Percentiles rank a stretch among this genome's conserved stretches.
These are phyloP conservation scores for Phenacoccus solenopsis DNA, from an alignment of 1,140 invertebrate genomes.

Conservation along the genomic window DNA sequence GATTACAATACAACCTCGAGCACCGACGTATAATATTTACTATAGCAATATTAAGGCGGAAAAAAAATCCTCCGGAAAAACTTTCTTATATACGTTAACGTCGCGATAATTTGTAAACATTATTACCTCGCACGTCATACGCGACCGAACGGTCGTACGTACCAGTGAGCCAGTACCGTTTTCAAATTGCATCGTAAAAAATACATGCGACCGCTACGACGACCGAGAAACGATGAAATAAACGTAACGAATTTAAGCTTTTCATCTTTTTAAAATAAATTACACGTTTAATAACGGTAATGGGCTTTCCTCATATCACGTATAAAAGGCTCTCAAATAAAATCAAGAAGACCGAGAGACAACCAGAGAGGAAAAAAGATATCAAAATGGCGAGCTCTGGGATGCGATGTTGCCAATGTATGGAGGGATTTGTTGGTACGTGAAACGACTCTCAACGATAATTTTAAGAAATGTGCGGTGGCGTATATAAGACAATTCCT, in stretches of 20 bases:
- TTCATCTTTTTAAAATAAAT: background rate
- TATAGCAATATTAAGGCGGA: no score
- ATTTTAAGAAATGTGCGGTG: background rate
- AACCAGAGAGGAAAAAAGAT: background rate
- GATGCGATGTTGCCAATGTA: slow-evolving; percentile 11
- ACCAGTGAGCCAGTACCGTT: no score
- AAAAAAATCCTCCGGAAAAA: no score
- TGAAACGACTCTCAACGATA: background rate
- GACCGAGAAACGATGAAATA: background rate
- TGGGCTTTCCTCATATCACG: slow-evolving; percentile 12
- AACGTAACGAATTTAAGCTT: background rate
- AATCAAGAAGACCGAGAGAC: background rate
- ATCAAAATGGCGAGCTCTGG: slow-evolving; percentile 1
- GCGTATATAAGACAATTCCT: background rate
- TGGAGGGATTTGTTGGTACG: slow-evolving; percentile 5
- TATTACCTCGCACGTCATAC: no score
- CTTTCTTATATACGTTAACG: no score
- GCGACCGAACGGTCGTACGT: no score
- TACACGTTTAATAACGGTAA: slow-evolving; percentile 11
- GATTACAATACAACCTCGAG: no score
- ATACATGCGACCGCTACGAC: no score
- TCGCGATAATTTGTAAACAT: no score
- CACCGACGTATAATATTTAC: no score
- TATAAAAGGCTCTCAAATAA: slow-evolving; percentile 1
- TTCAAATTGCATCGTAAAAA: no score